These are phyloP conservation scores for Oikopleura vanhoeffeni DNA, from an alignment of 23 tunicate species.

Conservation along the genomic window DNA sequence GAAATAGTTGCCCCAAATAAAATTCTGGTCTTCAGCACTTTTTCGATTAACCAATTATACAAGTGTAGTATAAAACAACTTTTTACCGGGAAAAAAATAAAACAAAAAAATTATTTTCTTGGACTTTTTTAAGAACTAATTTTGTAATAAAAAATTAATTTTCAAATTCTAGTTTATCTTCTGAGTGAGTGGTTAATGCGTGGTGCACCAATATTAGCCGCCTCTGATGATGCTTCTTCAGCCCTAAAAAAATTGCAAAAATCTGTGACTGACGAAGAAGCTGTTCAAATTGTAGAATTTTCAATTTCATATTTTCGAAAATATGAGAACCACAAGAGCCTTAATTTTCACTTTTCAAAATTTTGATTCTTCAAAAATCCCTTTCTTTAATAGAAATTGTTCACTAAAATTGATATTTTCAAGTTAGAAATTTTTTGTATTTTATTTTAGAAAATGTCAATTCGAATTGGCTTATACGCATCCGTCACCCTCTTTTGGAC, in stretches of 20 bases:
- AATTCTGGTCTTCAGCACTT: too few relatives aligned
- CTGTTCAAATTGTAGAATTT: neutral
- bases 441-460: neutral
- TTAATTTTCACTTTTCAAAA: too few relatives aligned
- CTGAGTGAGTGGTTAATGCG: neutral
- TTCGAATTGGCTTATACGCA: neutral
- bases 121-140: too few relatives aligned
- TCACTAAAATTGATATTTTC: too few relatives aligned
- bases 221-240: neutral
- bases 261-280: neutral
- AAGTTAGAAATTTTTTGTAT: neutral
- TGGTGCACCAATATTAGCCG: neutral
- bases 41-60: too few relatives aligned
- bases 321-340: neutral
- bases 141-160: too few relatives aligned
- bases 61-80: too few relatives aligned
- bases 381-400: too few relatives aligned
- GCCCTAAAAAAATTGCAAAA: neutral
- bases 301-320: neutral
- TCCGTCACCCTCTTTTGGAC: neutral
- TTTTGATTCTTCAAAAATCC: too few relatives aligned
- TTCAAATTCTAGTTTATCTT: neutral
- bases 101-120: too few relatives aligned
- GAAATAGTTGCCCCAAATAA: too few relatives aligned
- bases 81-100: too few relatives aligned